phyloP scores from a whole-genome alignment of 2,797 vertebrate species.

The Lophius americanus region DNA sequence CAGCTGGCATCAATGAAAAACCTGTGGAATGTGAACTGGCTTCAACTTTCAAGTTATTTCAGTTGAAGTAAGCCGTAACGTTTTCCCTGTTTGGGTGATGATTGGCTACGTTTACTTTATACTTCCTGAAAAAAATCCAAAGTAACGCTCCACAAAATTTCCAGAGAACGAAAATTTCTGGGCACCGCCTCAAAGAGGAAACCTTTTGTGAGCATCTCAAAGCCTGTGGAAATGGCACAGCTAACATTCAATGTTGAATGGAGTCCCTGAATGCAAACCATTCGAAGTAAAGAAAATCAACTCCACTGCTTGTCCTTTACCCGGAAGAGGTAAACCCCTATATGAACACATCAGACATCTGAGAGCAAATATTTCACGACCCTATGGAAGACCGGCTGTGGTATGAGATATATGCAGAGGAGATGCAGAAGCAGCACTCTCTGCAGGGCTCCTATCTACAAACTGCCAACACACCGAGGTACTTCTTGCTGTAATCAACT shows the following conservation, averaged over 20 bases:
- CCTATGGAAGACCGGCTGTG: slow-evolving; percentile 19
- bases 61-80: slow-evolving; percentile 16
- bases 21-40: slow-evolving; percentile 16
- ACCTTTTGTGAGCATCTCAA: slow-evolving; percentile 13
- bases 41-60: slow-evolving; percentile 37
- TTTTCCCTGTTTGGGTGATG: slow-evolving; percentile 25
- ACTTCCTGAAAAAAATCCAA: slow-evolving; percentile 20
- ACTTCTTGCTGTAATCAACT: slow-evolving; percentile 45
- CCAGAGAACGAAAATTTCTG: slow-evolving; percentile 25
- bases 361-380: slow-evolving; percentile 23
- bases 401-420: slow-evolving; percentile 34
- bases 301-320: slow-evolving; percentile 6
- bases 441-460: slow-evolving; percentile 28
- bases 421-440: slow-evolving; percentile 46
- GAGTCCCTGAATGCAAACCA: slow-evolving; percentile 24
- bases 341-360: background rate
- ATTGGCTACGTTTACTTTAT: slow-evolving; percentile 18
- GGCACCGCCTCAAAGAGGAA: slow-evolving; percentile 26
- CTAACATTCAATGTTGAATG: slow-evolving; percentile 26
- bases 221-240: slow-evolving; percentile 24
- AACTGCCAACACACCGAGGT: slow-evolving; percentile 6
- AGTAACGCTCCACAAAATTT: slow-evolving; percentile 1
- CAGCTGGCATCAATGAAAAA: slow-evolving; percentile 28
- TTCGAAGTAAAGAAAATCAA: slow-evolving; percentile 1
- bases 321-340: slow-evolving; percentile 1